Evolutionary conservation across 1,140 invertebrate species (phyloP), one percentile per base, ranked within the genome.

Genomic region (Leptestheria dahalacensis): DNA sequence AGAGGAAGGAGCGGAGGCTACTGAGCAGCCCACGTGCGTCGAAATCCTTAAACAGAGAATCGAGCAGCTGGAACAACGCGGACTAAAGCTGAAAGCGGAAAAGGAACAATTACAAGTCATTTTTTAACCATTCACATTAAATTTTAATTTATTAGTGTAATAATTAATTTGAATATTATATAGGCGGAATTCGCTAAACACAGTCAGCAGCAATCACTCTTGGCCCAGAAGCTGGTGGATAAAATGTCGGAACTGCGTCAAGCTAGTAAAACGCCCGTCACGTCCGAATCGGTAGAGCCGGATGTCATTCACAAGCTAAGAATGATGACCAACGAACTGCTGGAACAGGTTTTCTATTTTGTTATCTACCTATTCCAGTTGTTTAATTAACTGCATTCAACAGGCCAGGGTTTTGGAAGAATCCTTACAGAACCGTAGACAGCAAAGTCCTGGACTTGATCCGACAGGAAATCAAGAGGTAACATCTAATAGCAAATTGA

Each of bases 161-260:
- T 47, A 24, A 52, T 15, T 29, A 61, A 52, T 60, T 2, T 15
- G 23, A 47, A 48, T 10, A 11, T 25, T 61, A 57, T 59, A 18
- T 48, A 71, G 71, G 64, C 67, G 12, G 69, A 66, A 20, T 73
- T 72, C 55, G 63, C 65, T 28, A 66, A 68, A 11, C 71, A 71
- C 58, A 70, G 68, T 25, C 62, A 67, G 26, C 68, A 71, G 28
- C 71, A 72, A 60, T 66, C 69, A 2, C 62, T 64, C 41, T 62
- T 73, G 15, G 70, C 70, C 11, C 69, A 71, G 56, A 67, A 68
- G 21, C 61, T 72, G 12, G 68, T 71, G 21, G 64, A 64, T 15
- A 70, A 71, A 56, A 68, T 73, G 57, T 65, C 65, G 15, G 70
- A 70, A 60, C 64, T 73, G n/a, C 67, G 70, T 46, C 64, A 66